Percentiles rank a stretch among this genome's conserved stretches.
Conservation (phyloP, 2,888 invertebrate species). For the Nomada hirtipes region DNA sequence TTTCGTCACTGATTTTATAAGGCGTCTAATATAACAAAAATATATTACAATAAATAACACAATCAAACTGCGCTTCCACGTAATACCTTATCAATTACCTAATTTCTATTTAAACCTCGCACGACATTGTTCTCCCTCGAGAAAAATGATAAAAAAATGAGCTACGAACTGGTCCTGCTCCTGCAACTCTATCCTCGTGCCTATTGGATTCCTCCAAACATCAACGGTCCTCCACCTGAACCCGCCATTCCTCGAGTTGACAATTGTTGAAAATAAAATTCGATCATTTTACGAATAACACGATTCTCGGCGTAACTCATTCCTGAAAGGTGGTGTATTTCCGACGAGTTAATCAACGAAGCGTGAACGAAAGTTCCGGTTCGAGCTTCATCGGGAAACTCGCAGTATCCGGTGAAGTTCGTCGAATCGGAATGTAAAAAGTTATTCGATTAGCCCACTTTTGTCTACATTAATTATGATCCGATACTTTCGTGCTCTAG, state of each 20-base stretch:
- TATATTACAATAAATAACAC: too few species aligned
- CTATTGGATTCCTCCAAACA: too few species aligned
- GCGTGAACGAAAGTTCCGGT: slow-evolving; percentile 18
- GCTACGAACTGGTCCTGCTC: too few species aligned
- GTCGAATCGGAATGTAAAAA: slow-evolving; percentile 51
- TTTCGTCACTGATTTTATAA: too few species aligned
- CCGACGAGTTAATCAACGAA: slow-evolving; percentile 15
- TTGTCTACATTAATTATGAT: slow-evolving; percentile 63
- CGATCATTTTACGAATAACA: background rate
- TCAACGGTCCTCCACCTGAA: too few species aligned
- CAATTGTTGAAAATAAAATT: background rate
- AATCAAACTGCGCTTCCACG: too few species aligned
- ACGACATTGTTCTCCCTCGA: background rate
- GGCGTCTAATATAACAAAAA: too few species aligned
- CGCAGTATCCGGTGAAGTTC: slow-evolving; percentile 16
- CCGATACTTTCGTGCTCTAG: slow-evolving; percentile 56
- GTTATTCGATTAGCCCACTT: slow-evolving; percentile 55
- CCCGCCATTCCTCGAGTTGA: background rate
- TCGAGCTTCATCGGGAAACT: slow-evolving; percentile 4
- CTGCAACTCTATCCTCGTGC: too few species aligned
- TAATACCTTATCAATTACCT: too few species aligned
- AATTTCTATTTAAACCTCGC: too few species aligned
- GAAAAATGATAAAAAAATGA: background rate
- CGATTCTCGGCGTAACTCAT: background rate
- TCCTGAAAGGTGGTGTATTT: background rate